Base-by-base conservation (phyloP, 2,113 vertebrate genomes). In the Ammodytes marinus region DNA sequence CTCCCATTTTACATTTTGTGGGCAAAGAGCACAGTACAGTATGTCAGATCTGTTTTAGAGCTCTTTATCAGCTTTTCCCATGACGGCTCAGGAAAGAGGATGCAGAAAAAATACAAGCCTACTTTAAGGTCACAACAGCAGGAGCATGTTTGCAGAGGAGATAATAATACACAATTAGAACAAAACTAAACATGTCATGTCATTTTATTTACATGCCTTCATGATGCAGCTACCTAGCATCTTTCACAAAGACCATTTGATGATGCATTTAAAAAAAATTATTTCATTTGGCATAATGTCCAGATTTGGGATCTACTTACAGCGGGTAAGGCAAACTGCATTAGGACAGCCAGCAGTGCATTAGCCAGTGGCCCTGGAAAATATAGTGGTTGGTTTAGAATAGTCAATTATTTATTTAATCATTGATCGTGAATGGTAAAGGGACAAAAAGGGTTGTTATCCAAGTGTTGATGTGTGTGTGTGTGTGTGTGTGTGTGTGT, bases 391-490 rank as follows among this genome's bases (percentile, higher is more conserved):
- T 37, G 1, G 39, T 65, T 50, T 8, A 40, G 17, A 35, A 13
- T 43, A 45, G 11, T 55, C 9, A 27, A 55, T 55, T 55, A 37
- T 37, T 37, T 37, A 7, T 59, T 59, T 13, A 35, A 14, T 19
- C 19, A 46, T 52, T 42, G 6, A 15, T 13, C 10, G 11, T 45
- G n/a, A 58, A 65, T 52, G 3, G 19, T 49, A n/a, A 60, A 82
- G 4, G 14, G 42, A 65, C 52, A 42, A 57, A 57, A 27, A 42
- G 13, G 27, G 67, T 17, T 74, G 52, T 65, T 61, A 37, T 17
- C 50, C 39, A 53, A 37, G 42, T 75, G 35, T 43, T 74, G 47
- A 69, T 78, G 53, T 85, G 19, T 88, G 46, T 69, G 10, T 89
- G 17, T 75, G n/a, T 61, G 57, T 78, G 0, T 72, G 10, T 89